phyloP scores from a whole-genome alignment of 2,797 vertebrate species.

The Emydoidea blandingii region DNA sequence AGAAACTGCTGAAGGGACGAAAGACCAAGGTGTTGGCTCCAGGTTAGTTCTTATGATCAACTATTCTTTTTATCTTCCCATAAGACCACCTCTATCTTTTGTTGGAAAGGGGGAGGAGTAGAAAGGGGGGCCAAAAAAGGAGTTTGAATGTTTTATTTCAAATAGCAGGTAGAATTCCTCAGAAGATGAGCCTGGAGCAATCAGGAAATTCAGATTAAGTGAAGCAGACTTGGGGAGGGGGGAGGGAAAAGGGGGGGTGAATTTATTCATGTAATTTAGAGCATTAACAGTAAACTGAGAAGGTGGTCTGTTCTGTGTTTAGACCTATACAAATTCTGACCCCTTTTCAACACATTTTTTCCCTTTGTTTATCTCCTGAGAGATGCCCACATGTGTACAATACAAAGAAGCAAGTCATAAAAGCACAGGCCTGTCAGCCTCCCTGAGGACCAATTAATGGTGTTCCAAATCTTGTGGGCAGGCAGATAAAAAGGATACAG shows the following conservation, averaged over 20 bases:
- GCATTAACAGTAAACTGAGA: constrained; percentile 76
- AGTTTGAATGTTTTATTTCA: constrained; percentile 80
- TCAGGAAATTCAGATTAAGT: constrained; percentile 79
- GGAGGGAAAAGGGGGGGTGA: neutral
- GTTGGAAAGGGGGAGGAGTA: constrained; percentile 67
- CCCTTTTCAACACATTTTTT: constrained; percentile 80
- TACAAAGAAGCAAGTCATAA: constrained; percentile 89
- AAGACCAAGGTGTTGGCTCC: constrained; percentile 89
- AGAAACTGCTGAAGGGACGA: constrained; percentile 90
- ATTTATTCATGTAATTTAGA: constrained; percentile 77
- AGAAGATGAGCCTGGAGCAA: constrained; percentile 71
- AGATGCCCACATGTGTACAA: constrained; percentile 89
- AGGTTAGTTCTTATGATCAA: constrained; percentile 93
- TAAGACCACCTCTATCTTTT: constrained; percentile 79
- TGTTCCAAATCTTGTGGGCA: constrained; percentile 92
- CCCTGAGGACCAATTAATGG: constrained; percentile 97
- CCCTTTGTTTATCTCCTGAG: constrained; percentile 92
- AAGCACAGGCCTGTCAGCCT: constrained; percentile 89
- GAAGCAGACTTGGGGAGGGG: constrained; percentile 57
- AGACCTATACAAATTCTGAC: constrained; percentile 84
- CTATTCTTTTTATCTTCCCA: constrained; percentile 89
- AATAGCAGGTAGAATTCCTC: constrained; percentile 77
- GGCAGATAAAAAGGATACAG: constrained; percentile 93
- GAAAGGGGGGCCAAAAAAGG: constrained; percentile 37
- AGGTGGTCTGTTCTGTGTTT: constrained; percentile 69